Evolutionary conservation across 2,888 invertebrate species (phyloP).

Genomic region (Drosophila antonietae): DNA sequence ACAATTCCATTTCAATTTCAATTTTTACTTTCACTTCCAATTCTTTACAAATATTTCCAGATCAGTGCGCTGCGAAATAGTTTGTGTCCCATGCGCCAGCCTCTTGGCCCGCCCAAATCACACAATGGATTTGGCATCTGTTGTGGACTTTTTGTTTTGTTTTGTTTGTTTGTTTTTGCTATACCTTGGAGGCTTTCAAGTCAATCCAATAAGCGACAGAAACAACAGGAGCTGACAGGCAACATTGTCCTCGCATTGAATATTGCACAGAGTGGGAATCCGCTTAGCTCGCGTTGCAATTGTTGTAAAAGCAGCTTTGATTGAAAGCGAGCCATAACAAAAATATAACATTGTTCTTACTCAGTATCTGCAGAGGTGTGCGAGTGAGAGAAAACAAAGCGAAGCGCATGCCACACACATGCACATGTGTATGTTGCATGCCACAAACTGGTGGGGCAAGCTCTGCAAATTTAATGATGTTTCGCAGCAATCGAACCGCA

Average conservation of each 20-base stretch:
- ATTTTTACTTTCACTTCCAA: constrained; percentile 11
- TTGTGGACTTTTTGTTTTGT: neutral
- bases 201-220: constrained; percentile 46
- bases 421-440: constrained; percentile 5
- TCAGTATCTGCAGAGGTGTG: neutral
- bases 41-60: constrained; percentile 10
- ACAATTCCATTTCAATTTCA: constrained; percentile 2
- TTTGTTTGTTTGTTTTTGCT: constrained; percentile 2
- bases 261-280: constrained; percentile 29
- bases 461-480: constrained; percentile 61
- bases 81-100: neutral
- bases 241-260: constrained; percentile 46
- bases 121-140: too few relatives aligned
- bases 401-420: constrained; percentile 2
- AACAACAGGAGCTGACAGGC: constrained; percentile 29
- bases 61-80: constrained; percentile 18
- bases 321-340: constrained; percentile 48
- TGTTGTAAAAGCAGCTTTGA: constrained; percentile 38
- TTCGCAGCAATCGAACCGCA: constrained; percentile 38
- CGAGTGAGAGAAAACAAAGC: constrained; percentile 25
- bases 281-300: constrained; percentile 36
- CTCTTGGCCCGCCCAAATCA: neutral
- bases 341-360: constrained; percentile 35
- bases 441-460: constrained; percentile 29
- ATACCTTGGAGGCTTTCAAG: constrained; percentile 20